Evolutionary conservation across 2,797 vertebrate genomes (phyloP), one percentile per base, ranked within the genome.

Genomic region (Coregonus ussuriensis): DNA sequence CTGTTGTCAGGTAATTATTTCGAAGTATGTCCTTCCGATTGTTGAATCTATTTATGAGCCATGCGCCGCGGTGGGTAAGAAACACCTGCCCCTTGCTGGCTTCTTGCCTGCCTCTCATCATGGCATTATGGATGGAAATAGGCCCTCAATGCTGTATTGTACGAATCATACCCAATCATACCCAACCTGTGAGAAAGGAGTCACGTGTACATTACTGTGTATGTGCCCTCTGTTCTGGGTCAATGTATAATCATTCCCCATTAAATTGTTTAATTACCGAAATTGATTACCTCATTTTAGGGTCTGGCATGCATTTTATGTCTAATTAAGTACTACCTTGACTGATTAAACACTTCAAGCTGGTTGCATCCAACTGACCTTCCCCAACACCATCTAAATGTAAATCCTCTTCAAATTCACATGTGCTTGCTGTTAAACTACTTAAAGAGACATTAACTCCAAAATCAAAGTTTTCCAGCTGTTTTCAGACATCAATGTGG

Each of bases 1-100:
- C 86, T 90, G 88, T 83, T 80, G 75, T 85, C 80, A 83, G 74
- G 82, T 85, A 85, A 90, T 91, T 88, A 86, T 86, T 86, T 75
- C 71, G 81, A 87, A 84, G 78, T 47, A 13, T 80, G 74, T 78
- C 74, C 72, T 51, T 84, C 74, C 72, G 81, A 85, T 89, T 83
- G 77, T 78, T 74, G 77, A 85, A 81, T 83, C 81, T 82, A 62
- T 87, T 85, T 78, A 79, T 84, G 77, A 76, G 63, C 78, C 37
- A 18, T 0, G 1, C 73, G 13, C 63, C 71, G 51, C 52, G 9
- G 25, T 71, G 73, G 37, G 72, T 11, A 18, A 59, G n/a, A 33
- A 3, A 2, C 41, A 47, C 41, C 9, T 47, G 41, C 52, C 18
- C 31, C 41, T 13, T 47, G 11, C 41, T 47, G 41, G 41, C 41